Evolutionary conservation across 2,797 vertebrate genomes (phyloP).

Genomic region (Myotis daubentonii): DNA sequence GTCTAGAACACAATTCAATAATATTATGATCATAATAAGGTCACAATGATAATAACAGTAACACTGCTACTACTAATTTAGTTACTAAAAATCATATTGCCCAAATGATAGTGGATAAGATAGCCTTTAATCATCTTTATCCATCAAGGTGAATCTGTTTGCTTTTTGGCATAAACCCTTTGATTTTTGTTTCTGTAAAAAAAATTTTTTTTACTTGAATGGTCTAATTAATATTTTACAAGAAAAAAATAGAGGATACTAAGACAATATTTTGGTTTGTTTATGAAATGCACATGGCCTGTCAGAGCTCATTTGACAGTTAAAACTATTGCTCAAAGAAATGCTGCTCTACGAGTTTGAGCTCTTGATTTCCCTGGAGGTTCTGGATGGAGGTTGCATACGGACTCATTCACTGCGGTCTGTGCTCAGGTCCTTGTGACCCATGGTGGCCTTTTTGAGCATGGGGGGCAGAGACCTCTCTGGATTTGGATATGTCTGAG

Average conservation of each 20-base stretch:
- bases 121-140: background rate
- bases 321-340: constrained; percentile 14
- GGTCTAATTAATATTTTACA: constrained; percentile 33
- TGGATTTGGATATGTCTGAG: constrained; percentile 37
- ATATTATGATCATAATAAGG: background rate
- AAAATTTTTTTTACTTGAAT: constrained; percentile 32
- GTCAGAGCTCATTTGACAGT: constrained; percentile 46
- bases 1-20: background rate
- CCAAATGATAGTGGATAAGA: background rate
- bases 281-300: constrained; percentile 22
- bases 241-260: constrained; percentile 29
- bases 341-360: background rate
- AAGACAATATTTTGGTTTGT: constrained; percentile 32
- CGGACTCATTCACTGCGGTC: background rate
- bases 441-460: background rate
- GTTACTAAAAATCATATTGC: constrained; percentile 7
- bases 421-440: background rate
- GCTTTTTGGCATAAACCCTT: constrained; percentile 58
- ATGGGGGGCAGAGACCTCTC: background rate
- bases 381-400: background rate
- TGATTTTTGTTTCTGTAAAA: constrained; percentile 41
- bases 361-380: constrained; percentile 55
- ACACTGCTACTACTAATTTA: background rate
- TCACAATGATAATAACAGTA: background rate
- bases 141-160: background rate